Percentiles rank a stretch among this genome's conserved stretches.
Conservation (phyloP, 37 sponge, comb jelly and placozoan species). For the Cladorhizidae sp. region DNA sequence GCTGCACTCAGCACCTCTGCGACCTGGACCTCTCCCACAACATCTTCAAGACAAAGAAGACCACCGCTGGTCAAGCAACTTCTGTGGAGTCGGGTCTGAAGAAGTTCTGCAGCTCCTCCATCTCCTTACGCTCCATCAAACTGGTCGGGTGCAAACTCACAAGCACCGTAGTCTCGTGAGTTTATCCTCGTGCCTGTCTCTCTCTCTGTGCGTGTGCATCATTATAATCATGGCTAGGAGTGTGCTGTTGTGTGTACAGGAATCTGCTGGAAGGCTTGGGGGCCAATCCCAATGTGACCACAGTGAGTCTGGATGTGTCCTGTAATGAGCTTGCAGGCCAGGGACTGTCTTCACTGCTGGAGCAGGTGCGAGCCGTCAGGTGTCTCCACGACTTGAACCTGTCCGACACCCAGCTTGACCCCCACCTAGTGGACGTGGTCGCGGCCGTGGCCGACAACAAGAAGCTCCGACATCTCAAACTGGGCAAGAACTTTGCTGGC, state of each 20-base stretch:
- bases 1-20: conserved; percentile 61
- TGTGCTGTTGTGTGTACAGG: conserved; percentile 13
- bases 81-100: conserved; percentile 20
- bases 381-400: conserved; percentile 51
- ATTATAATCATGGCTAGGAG: neutral
- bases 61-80: neutral
- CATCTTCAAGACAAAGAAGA: conserved; percentile 31
- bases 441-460: conserved; percentile 28
- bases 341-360: conserved; percentile 16
- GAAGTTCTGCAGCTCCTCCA: conserved; percentile 74
- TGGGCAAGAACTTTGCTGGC: conserved; percentile 77
- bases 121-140: conserved; percentile 54
- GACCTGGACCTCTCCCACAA: conserved; percentile 60
- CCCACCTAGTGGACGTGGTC: conserved; percentile 19
- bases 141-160: conserved; percentile 54
- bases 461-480: conserved; percentile 40
- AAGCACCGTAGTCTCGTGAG: conserved; percentile 53
- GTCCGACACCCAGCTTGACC: conserved; percentile 39
- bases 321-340: conserved; percentile 48
- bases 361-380: neutral
- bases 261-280: conserved; percentile 69
- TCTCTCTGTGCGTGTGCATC: neutral
- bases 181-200: neutral
- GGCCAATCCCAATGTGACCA: conserved; percentile 58
- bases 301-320: conserved; percentile 48